phyloP scores from a whole-genome alignment of 2,113 vertebrate species.

The Lophius piscatorius region DNA sequence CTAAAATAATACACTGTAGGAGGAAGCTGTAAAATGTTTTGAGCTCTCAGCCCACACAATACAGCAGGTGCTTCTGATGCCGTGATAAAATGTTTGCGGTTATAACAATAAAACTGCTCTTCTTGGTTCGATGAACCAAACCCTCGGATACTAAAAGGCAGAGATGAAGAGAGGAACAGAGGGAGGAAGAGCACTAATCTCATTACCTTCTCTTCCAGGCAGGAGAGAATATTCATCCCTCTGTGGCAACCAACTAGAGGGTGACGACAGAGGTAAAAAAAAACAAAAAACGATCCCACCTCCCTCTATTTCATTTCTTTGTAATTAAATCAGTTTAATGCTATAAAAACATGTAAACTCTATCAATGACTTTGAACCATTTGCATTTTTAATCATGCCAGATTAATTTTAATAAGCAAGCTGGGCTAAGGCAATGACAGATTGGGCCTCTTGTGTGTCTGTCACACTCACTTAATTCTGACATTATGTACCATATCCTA shows the following conservation, averaged over 20 bases:
- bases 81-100: constrained; percentile 61
- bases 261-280: constrained; percentile 7
- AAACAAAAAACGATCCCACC: constrained; percentile 57
- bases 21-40: constrained; percentile 60
- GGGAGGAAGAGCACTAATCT: constrained; percentile 64
- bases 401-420: constrained; percentile 79
- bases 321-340: constrained; percentile 82
- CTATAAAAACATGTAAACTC: constrained; percentile 82
- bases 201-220: constrained; percentile 73
- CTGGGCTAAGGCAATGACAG: constrained; percentile 74
- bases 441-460: constrained; percentile 72
- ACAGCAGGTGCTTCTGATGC: constrained; percentile 53
- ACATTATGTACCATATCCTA: constrained; percentile 78
- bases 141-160: constrained; percentile 52
- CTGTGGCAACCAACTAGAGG: constrained; percentile 51
- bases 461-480: constrained; percentile 79
- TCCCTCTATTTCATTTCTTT: constrained; percentile 76
- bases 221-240: constrained; percentile 69
- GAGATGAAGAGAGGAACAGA: constrained; percentile 50
- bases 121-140: constrained; percentile 64
- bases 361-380: constrained; percentile 75
- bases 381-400: constrained; percentile 83
- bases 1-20: constrained; percentile 50
- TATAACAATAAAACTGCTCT: constrained; percentile 61
- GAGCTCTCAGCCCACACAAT: constrained; percentile 54